A percentile compares a stretch with the other conserved stretches of the same genome.
These are phyloP conservation scores for Lagodon rhomboides DNA, from an alignment of 2,797 vertebrate genomes.

Conservation along the genomic window DNA sequence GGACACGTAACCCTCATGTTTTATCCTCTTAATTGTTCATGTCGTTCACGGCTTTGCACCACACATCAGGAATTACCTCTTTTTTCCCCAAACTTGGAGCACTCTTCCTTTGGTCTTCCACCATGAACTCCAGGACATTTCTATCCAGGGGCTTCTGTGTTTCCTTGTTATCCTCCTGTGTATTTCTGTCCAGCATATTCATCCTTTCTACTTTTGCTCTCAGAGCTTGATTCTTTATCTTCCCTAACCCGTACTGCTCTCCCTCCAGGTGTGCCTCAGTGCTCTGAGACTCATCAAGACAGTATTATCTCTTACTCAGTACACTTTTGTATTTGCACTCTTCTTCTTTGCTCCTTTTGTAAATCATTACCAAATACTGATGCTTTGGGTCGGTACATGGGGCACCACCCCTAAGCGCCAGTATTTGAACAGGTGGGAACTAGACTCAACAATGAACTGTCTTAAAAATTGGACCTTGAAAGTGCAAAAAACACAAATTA, in stretches of 20 bases:
- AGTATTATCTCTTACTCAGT: too few species aligned
- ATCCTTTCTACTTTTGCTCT: background rate
- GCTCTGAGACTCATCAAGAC: background rate
- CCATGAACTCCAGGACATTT: background rate
- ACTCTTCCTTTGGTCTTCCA: background rate
- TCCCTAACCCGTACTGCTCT: background rate
- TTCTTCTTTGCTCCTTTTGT: background rate
- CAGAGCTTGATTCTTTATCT: background rate
- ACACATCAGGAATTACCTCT: background rate
- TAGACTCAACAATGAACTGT: too few species aligned
- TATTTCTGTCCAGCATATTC: background rate
- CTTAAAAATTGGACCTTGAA: too few species aligned
- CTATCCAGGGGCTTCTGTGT: background rate
- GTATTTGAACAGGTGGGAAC: too few species aligned
- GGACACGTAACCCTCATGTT: constrained; percentile 24
- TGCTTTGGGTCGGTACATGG: too few species aligned
- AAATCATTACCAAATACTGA: too few species aligned
- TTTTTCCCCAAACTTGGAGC: background rate
- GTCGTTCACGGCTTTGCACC: background rate
- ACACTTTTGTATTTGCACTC: background rate
- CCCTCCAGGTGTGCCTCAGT: background rate
- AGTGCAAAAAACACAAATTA: background rate
- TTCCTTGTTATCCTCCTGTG: background rate
- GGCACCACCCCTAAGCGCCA: too few species aligned
- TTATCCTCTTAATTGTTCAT: background rate